Evolutionary conservation across 2,797 vertebrate species (phyloP), one percentile per base, ranked within the genome.

Genomic region (Cetoscarus ocellatus): DNA sequence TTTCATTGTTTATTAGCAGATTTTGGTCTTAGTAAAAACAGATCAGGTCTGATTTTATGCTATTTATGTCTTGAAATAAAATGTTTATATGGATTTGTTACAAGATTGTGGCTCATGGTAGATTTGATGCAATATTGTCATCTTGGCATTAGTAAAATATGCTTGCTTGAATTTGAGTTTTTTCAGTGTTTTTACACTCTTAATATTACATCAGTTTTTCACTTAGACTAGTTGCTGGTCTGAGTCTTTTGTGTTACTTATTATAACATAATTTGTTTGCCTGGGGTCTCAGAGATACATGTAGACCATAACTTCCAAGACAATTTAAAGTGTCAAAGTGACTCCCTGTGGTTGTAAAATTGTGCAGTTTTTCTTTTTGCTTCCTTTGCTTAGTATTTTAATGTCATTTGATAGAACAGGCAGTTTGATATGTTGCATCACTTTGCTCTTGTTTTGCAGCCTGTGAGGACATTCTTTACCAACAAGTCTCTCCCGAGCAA

Each of bases 401-500:
- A 36, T 27, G 27, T 27, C 27, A 27, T 27, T 27, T 27, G 27
- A 27, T 27, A 27, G 27, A 27, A 27, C 27, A 27, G 27, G 4
- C 4, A 27, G 27, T 4, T 27, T 27, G 27, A 27, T 27, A 27
- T 27, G 2, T 27, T 27, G 27, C 27, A 27, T 27, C 4, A 27
- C n/a, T 27, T 38, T 67, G 8, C 77, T 14, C 4, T 78, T 63
- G n/a, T 61, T 74, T 1, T 82, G 43, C 82, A 95, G 95, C 68
- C 69, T 62, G 35, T 57, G 58, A 91, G 69, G 67, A 87, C 0
- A 6, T 94, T 95, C 82, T 67, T 43, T 75, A 88, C 71, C 79
- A 84, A 75, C 69, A 92, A 90, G 74, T 70, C 88, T 57, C 84
- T 95, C 14, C 48, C 82, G 61, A 88, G 95, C 19, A 95, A 95